A percentile compares a stretch with the other conserved stretches of the same genome.
Conservation (phyloP, 2,797 vertebrate species). For the Enteromius treurensis region DNA sequence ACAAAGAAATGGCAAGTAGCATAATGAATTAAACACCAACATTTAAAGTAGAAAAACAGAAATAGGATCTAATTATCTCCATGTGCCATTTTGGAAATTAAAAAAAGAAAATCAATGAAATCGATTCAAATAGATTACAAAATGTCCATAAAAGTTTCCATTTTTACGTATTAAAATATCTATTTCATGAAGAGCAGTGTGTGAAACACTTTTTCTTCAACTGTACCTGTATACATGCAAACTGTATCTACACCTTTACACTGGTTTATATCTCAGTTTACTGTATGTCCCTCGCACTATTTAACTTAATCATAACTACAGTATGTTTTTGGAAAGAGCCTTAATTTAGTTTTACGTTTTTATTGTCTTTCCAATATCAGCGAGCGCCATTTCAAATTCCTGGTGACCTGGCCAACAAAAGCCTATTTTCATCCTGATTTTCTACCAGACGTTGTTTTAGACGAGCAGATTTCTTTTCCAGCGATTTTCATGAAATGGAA, state of each 20-base stretch:
- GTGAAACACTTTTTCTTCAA: not conserved
- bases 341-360: not conserved
- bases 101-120: not conserved
- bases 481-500: not conserved
- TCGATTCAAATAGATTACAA: not conserved
- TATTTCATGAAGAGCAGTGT: not conserved
- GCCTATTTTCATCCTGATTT: constrained; percentile 6
- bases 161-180: not conserved
- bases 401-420: constrained; percentile 15
- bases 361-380: constrained; percentile 10
- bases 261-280: not conserved
- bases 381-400: not conserved
- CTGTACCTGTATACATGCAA: not conserved
- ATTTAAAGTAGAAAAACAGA: not conserved
- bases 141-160: not conserved
- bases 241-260: not conserved
- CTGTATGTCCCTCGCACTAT: not conserved
- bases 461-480: not conserved
- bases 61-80: not conserved
- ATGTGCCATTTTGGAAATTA: not conserved
- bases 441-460: not conserved
- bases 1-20: not conserved
- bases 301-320: not conserved
- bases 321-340: not conserved
- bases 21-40: not conserved